Evolutionary conservation across 2,113 vertebrate species (phyloP), one percentile per base, ranked within the genome.

Genomic region (Lynx canadensis): DNA sequence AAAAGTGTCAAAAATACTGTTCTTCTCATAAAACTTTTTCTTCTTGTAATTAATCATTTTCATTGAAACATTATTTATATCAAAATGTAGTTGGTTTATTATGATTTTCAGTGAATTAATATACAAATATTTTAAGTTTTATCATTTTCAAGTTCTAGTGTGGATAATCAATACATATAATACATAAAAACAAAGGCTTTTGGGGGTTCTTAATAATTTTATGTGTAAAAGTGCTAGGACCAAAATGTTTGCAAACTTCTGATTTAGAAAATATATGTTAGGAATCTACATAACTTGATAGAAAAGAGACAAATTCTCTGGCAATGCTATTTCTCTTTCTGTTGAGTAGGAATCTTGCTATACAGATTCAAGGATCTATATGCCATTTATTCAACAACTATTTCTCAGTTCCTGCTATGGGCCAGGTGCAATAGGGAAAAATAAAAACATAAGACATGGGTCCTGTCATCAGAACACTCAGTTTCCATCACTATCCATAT

Each of bases 21-120:
- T 66, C 6, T 91, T 31, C 25, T 91, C 11, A 82, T 7, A 57
- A 16, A 38, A 12, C 6, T 48, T 81, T 76, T 83, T 25, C 36
- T 93, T 71, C 21, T n/a, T 79, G 50, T 38, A 52, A 71, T 50
- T 41, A 74, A 10, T 41, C 45, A 82, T 60, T 76, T 41, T 71
- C 45, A 82, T 63, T 55, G 74, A 57, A 60, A 68, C 88, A 1
- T 50, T 86, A 78, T 36, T 83, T 79, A 68, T 52, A 41, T 71
- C 63, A 88, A 74, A 25, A 83, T 81, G 19, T 33, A 89, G 36
- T 76, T 79, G 4, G 68, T 90, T 76, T 41, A 63, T 57, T 79
- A 89, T 25, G 73, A 85, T 96, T 95, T 82, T 78, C 38, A 68
- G 71, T 84, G 33, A 93, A 41, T 41, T 52, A 79, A 52, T n/a